Conservation (phyloP, 2,113 vertebrate species). For the Xiphophorus couchianus region DNA sequence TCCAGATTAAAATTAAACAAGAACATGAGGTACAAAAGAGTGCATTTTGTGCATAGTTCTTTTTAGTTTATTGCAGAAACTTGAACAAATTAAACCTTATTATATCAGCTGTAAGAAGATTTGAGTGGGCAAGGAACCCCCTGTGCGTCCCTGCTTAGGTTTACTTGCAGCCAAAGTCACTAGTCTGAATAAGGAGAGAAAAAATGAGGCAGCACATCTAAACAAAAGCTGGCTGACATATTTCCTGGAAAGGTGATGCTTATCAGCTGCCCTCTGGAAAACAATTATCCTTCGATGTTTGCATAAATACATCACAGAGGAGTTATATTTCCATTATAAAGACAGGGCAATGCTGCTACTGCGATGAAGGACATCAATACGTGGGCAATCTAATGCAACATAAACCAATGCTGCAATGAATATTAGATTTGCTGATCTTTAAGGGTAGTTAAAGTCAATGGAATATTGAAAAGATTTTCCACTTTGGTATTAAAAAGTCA, state of each 20-base stretch:
- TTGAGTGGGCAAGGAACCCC: neutral
- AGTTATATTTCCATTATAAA: constrained; percentile 8
- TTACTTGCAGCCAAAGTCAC: neutral
- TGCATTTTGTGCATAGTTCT: neutral
- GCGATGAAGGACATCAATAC: constrained; percentile 8
- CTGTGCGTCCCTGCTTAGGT: neutral
- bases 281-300: constrained; percentile 27
- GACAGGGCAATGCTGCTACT: neutral
- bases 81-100: no score
- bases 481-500: neutral
- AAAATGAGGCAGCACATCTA: constrained; percentile 3
- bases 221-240: constrained; percentile 29
- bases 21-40: neutral
- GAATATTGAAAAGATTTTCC: neutral
- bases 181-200: neutral
- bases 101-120: neutral
- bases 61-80: neutral
- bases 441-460: neutral
- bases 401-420: constrained; percentile 8
- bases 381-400: constrained; percentile 7
- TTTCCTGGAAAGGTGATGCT: constrained; percentile 49
- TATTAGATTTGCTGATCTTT: neutral
- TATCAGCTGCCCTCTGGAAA: constrained; percentile 44
- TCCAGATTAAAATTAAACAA: neutral
- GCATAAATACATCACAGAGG: constrained; percentile 22